Conservation (phyloP, 2,888 invertebrate genomes). For the Drosophila infuscata region DNA sequence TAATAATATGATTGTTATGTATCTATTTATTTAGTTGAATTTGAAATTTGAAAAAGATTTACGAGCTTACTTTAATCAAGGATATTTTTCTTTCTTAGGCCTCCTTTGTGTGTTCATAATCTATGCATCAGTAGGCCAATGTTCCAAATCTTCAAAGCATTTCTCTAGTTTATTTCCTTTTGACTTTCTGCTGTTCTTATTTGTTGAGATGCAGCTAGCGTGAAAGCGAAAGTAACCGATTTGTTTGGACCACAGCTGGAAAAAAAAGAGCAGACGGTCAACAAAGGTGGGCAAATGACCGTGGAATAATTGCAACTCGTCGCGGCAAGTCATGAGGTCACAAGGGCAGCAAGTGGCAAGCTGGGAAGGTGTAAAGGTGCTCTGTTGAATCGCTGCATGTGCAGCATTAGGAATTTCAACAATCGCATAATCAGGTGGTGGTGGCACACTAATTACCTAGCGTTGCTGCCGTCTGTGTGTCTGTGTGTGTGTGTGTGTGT, state of each 20-base stretch:
- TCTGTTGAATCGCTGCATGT: slow-evolving; percentile 4
- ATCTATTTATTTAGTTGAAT: neutral
- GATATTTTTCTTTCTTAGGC: neutral
- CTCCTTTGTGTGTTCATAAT: neutral
- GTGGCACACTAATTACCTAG: slow-evolving; percentile 53
- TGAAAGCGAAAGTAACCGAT: slow-evolving; percentile 49
- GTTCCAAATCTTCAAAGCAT: neutral
- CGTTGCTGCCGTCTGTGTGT: slow-evolving; percentile 10
- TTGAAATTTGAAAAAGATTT: neutral
- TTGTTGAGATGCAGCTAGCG: neutral
- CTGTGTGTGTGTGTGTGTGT: slow-evolving; percentile 1
- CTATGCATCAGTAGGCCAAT: neutral
- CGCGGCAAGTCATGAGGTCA: slow-evolving; percentile 11
- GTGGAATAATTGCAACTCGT: slow-evolving; percentile 6
- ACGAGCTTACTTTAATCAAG: neutral
- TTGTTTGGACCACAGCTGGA: slow-evolving; percentile 37
- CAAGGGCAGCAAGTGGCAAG: slow-evolving; percentile 9
- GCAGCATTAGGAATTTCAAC: slow-evolving; percentile 33
- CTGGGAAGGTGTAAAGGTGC: slow-evolving; percentile 15
- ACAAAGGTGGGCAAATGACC: slow-evolving; percentile 18
- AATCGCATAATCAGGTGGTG: slow-evolving; percentile 43
- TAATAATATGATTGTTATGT: neutral
- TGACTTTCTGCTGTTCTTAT: neutral
- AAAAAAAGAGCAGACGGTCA: slow-evolving; percentile 3
- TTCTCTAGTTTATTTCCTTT: neutral